phyloP scores from a whole-genome alignment of 2,113 vertebrate species.

The Megaptera novaeangliae region DNA sequence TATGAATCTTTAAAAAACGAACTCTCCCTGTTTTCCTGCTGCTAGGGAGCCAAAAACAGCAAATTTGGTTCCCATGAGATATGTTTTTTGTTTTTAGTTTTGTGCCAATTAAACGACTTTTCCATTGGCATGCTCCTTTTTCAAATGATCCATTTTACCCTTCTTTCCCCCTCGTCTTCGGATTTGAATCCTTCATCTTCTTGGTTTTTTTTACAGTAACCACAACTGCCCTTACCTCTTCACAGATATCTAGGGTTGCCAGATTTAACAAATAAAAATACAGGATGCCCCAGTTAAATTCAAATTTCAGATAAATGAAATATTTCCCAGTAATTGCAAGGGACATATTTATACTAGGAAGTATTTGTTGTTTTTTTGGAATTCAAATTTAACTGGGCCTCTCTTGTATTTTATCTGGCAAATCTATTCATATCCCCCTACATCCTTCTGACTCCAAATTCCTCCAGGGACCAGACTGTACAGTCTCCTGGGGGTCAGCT shows the following conservation, averaged over 20 bases:
- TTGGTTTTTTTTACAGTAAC: neutral
- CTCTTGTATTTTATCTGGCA: constrained; percentile 12
- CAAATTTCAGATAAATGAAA: neutral
- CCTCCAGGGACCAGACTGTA: neutral
- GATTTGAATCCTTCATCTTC: neutral
- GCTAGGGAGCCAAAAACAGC: constrained; percentile 23
- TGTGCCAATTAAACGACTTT: constrained; percentile 33
- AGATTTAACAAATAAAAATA: constrained; percentile 2
- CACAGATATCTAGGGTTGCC: neutral
- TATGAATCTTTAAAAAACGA: neutral
- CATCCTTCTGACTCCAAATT: neutral
- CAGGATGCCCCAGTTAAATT: neutral
- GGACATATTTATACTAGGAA: neutral
- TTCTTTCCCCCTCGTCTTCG: neutral
- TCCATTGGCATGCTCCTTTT: neutral
- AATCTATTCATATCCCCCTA: neutral
- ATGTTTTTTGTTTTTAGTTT: constrained; percentile 35
- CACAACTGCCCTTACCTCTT: neutral
- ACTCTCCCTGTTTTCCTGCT: neutral
- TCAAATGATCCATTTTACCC: constrained; percentile 6
- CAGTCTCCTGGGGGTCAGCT: neutral
- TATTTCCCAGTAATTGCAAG: neutral
- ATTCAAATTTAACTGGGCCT: neutral
- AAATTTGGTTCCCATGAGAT: neutral
- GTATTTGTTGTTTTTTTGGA: neutral